Evolutionary conservation across 2,113 vertebrate species (phyloP).

Genomic region (Alosa alosa): DNA sequence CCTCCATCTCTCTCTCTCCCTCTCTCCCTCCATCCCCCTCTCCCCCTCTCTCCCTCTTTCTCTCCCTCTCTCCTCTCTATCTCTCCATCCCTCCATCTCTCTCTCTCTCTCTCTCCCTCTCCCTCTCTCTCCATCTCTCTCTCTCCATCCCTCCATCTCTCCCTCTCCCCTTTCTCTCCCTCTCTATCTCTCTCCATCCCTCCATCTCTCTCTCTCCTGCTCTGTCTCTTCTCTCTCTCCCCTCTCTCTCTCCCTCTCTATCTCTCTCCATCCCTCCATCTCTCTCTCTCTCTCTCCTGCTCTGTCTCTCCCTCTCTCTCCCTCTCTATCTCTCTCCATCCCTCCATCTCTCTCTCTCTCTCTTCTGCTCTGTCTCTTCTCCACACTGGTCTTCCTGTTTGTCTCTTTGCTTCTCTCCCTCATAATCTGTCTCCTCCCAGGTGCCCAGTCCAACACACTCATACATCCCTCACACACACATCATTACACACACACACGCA

Average conservation of each 20-base stretch:
- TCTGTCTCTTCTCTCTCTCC: background rate
- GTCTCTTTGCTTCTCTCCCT: background rate
- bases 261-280: no score
- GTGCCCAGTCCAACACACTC: no score
- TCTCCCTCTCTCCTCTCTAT: no score
- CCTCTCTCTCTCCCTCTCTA: no score
- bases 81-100: constrained; percentile 21
- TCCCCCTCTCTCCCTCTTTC: constrained; percentile 27
- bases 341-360: no score
- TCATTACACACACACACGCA: no score
- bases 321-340: no score
- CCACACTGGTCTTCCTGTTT: background rate
- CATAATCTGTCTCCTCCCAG: background rate
- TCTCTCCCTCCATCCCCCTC: constrained; percentile 4
- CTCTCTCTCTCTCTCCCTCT: background rate
- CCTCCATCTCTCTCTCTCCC: constrained; percentile 32
- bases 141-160: background rate
- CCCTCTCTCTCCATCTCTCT: background rate
- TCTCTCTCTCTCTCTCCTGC: no score
- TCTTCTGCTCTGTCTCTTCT: no score
- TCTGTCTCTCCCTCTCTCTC: no score
- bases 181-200: background rate
- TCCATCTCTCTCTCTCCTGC: background rate
- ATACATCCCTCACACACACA: no score
- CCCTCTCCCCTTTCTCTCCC: background rate